Evolutionary conservation across 2,888 invertebrate genomes (phyloP).

Genomic region (Apamea anceps): DNA sequence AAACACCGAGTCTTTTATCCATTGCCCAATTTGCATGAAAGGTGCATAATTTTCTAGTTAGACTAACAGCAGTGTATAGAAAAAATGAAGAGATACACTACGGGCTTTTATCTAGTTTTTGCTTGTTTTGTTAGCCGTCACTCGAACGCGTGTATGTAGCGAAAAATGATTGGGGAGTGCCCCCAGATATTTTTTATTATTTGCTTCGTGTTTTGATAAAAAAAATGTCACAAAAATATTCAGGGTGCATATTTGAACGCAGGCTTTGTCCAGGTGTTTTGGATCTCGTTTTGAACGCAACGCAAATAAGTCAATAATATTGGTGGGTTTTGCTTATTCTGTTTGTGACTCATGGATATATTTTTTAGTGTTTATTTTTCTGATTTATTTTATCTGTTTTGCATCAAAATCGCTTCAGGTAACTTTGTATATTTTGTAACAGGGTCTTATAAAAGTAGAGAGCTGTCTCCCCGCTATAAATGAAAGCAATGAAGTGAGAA

Average conservation of each 20-base stretch:
- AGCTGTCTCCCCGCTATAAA: not conserved
- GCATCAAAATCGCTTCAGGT: not conserved
- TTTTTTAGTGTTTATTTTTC: not conserved
- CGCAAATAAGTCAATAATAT: not conserved
- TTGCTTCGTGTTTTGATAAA: constrained; percentile 22
- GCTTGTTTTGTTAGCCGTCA: constrained; percentile 51
- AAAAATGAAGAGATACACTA: constrained; percentile 28
- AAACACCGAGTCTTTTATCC: not conserved
- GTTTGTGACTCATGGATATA: not conserved
- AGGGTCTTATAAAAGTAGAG: not conserved
- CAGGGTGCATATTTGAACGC: constrained; percentile 3
- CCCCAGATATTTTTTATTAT: constrained; percentile 20
- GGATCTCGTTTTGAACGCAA: not conserved
- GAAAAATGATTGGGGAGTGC: constrained; percentile 52
- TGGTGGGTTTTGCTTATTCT: not conserved
- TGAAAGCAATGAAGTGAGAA: too few relatives aligned
- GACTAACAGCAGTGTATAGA: constrained; percentile 2
- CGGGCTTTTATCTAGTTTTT: constrained; percentile 51
- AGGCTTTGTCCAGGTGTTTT: constrained; percentile 6
- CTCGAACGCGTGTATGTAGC: constrained; percentile 42
- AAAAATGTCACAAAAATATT: constrained; percentile 34
- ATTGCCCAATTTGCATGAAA: constrained; percentile 26
- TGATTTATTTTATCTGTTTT: not conserved
- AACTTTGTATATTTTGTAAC: not conserved
- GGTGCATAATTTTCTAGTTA: constrained; percentile 14